Conservation (phyloP, 92 coral and sea anemone genomes). For the Scolanthus callimorphus region DNA sequence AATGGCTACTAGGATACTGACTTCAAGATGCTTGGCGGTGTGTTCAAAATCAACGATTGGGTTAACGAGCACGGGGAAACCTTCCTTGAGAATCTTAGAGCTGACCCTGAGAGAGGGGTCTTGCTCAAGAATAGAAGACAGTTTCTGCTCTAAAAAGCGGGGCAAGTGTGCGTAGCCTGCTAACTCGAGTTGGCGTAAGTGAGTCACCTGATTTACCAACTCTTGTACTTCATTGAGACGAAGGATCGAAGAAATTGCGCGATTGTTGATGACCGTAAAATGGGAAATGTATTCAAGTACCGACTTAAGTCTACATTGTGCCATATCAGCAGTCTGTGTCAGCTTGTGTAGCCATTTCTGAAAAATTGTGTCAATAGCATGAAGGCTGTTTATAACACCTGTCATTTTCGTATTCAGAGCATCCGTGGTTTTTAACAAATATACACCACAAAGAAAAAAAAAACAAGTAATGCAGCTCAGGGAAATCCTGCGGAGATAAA, state of each 20-base stretch:
- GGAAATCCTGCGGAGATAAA: not conserved
- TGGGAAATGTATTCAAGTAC: not conserved
- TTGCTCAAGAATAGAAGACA: not conserved
- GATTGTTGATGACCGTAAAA: not conserved
- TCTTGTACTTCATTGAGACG: not conserved
- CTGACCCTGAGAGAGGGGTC: not conserved
- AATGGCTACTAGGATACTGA: constrained; percentile 3
- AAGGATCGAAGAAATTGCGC: not conserved
- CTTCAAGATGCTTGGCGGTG: not conserved
- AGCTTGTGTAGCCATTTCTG: not conserved
- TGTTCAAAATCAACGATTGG: constrained; percentile 11
- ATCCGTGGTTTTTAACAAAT: constrained; percentile 7
- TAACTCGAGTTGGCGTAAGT: not conserved
- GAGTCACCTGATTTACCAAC: not conserved
- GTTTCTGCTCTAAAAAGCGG: not conserved
- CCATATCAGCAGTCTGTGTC: not conserved
- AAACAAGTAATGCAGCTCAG: not conserved
- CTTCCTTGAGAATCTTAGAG: not conserved
- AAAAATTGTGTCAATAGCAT: not conserved
- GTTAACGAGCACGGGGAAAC: constrained; percentile 1
- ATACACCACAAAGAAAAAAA: not conserved
- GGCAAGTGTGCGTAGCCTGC: not conserved
- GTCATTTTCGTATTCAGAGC: constrained; percentile 1
- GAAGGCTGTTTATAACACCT: not conserved
- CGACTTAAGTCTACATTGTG: not conserved